Percentiles rank a stretch among this genome's conserved stretches.
phyloP scores from a whole-genome alignment of 92 coral and sea anemone genomes.

The Palythoa grandiflora region DNA sequence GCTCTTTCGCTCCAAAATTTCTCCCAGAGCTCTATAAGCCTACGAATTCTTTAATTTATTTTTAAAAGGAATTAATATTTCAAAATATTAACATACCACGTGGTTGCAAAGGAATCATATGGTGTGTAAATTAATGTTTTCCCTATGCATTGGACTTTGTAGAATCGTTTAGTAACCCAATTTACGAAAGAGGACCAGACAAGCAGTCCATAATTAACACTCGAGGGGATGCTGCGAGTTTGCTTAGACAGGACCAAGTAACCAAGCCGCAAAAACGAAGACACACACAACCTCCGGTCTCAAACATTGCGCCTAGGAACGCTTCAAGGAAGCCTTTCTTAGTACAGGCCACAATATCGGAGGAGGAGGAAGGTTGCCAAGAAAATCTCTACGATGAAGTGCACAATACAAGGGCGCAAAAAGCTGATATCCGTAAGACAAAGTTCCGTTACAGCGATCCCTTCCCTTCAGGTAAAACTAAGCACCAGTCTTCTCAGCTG shows the following conservation, averaged over 20 bases:
- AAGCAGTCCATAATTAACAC: background rate
- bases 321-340: background rate
- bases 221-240: background rate
- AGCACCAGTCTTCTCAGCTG: no score
- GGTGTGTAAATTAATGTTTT: no score
- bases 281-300: conserved; percentile 26
- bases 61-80: no score
- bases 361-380: conserved; percentile 11
- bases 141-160: background rate
- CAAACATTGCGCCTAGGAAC: background rate
- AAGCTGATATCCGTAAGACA: background rate
- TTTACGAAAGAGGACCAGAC: conserved; percentile 41
- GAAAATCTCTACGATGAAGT: conserved; percentile 33
- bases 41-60: no score
- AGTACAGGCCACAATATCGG: conserved; percentile 8
- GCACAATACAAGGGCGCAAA: background rate
- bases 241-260: background rate
- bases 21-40: no score
- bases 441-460: conserved; percentile 33
- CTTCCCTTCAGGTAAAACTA: conserved; percentile 19
- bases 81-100: no score
- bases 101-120: no score
- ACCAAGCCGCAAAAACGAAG: conserved; percentile 17
- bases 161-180: conserved; percentile 29
- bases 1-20: no score